phyloP scores from a whole-genome alignment of 2,113 vertebrate genomes.

The Tragulus kanchil region DNA sequence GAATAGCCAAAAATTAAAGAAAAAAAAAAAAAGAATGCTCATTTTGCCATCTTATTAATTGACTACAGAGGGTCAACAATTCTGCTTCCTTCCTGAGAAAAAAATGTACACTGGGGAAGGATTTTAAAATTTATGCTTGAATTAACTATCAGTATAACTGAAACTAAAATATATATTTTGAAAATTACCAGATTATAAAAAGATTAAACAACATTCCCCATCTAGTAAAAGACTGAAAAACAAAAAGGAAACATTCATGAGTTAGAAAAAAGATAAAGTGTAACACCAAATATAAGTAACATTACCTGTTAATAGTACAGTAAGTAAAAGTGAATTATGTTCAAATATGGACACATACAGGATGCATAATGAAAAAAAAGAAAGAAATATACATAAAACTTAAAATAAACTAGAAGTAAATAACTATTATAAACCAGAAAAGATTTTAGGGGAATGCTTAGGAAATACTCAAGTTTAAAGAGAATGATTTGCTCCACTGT shows the following conservation, averaged over 20 bases:
- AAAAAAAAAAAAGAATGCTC: not conserved
- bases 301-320: not conserved
- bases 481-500: not conserved
- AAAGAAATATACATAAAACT: not conserved
- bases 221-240: not conserved
- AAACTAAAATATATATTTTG: not conserved
- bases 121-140: slow-evolving; percentile 45
- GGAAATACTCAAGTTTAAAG: slow-evolving; percentile 19
- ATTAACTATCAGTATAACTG: not conserved
- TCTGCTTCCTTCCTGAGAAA: not conserved
- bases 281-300: slow-evolving; percentile 14
- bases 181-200: slow-evolving; percentile 25
- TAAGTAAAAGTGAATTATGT: not conserved
- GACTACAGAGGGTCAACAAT: not conserved
- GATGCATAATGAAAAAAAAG: not conserved
- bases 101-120: not conserved
- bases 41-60: not conserved
- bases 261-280: not conserved
- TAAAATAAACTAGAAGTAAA: not conserved
- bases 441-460: not conserved
- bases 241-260: not conserved
- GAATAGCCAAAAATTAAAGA: too few relatives aligned
- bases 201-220: not conserved
- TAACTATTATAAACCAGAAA: not conserved
- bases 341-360: not conserved